Conservation (phyloP, 2,113 vertebrate species). For the Leiothrix lutea region DNA sequence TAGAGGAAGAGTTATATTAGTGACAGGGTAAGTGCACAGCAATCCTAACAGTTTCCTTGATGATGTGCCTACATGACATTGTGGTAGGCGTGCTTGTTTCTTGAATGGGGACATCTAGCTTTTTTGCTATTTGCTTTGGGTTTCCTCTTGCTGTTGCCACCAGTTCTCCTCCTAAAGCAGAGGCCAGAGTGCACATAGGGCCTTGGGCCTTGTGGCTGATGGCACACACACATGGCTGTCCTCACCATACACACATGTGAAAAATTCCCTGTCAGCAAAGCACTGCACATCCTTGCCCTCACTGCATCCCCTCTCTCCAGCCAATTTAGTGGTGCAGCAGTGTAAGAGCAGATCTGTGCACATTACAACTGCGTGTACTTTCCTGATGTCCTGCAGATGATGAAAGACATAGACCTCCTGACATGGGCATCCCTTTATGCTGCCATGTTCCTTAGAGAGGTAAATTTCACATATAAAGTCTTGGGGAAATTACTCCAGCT, state of each 20-base stretch:
- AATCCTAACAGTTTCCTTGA: neutral
- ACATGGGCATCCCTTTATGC: neutral
- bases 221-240: neutral
- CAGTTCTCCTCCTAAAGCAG: neutral
- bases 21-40: neutral
- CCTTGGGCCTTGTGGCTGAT: neutral
- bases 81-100: neutral
- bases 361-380: neutral
- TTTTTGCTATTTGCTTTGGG: neutral
- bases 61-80: neutral
- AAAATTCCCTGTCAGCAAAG: neutral
- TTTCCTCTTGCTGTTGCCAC: neutral
- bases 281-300: neutral
- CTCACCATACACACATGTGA: neutral
- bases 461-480: neutral
- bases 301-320: neutral
- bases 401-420: neutral
- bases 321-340: neutral
- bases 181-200: neutral
- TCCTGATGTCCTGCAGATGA: neutral
- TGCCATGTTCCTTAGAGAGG: rapidly evolving
- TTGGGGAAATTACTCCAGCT: neutral
- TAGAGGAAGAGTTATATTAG: neutral
- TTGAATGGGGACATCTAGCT: neutral
- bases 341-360: neutral